Evolutionary conservation across 2,888 invertebrate species (phyloP), one percentile per base, ranked within the genome.

Genomic region (Rhabditoides inermis): DNA sequence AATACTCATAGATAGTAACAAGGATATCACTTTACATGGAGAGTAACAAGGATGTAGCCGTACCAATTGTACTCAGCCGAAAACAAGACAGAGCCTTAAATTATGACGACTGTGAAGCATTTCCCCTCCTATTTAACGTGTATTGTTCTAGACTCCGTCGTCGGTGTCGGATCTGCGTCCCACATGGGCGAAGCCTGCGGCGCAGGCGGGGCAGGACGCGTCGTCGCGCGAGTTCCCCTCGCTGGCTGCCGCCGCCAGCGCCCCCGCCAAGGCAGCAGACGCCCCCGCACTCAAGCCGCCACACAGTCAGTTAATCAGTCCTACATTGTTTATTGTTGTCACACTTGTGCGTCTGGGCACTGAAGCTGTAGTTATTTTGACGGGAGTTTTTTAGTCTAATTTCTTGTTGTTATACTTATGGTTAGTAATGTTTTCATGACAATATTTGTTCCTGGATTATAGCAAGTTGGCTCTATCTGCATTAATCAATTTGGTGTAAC

Each of bases 141-240:
- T 2, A 20, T 28, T 15, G 35, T 23, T 6, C 23, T 27, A 4
- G 4, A 35, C 10, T 32, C 36, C 28, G 10, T 50, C 53, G 30
- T 44, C 41, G 50, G 61, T 49, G 2, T 45, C 60, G 20, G 67
- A 66, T 47, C 49, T 66, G 51, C 57, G 67, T 15, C 66, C 66
- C 12, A 65, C 57, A n/a, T 68, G 67, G 67, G 67, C 66, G 30
- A 65, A 68, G 51, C 53, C 53, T n/a, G 32, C 27, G 36, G 40
- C 53, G n/a, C 40, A 60, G n/a, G 49, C 55, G 20, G 51, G 45
- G 50, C 56, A 52, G 35, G 42, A 39, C 42, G 46, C 63, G 12
- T 45, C 58, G 4, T 28, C 48, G 18, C 88, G 90, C 85, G 92
- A 92, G 82, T 92, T 92, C 82, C 92, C 92, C 77, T 88, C 88